A percentile compares a stretch with the other conserved stretches of the same genome.
phyloP scores from a whole-genome alignment of 2,113 vertebrate genomes.

The Takifugu flavidus region DNA sequence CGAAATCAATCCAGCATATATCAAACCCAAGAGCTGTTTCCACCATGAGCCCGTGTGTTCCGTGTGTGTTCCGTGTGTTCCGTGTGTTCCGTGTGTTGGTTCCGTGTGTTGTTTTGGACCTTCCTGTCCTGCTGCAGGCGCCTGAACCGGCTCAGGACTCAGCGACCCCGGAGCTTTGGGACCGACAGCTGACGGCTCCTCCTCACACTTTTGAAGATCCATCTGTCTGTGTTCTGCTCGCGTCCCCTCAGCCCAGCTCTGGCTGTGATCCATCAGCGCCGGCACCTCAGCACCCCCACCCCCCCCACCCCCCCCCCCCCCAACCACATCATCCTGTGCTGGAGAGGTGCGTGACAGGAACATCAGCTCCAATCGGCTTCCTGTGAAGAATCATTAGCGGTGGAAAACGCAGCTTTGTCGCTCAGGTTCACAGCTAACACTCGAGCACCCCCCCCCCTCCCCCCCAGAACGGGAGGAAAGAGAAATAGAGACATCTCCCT shows the following conservation, averaged over 20 bases:
- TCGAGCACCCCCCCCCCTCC: slow-evolving; percentile 34
- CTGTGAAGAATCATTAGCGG: slow-evolving; percentile 70
- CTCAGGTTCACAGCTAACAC: slow-evolving; percentile 56
- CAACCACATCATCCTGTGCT: slow-evolving; percentile 45
- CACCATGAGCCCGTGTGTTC: not conserved
- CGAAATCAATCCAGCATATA: not conserved
- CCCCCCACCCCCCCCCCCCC: slow-evolving; percentile 18
- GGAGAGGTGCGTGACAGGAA: slow-evolving; percentile 54
- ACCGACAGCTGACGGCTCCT: slow-evolving; percentile 61
- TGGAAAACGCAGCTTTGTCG: slow-evolving; percentile 58
- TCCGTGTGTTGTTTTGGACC: not conserved
- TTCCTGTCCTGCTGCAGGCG: not conserved
- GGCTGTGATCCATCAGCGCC: slow-evolving; percentile 19
- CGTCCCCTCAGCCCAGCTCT: slow-evolving; percentile 42
- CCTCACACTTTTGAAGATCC: slow-evolving; percentile 45
- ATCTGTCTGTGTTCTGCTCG: slow-evolving; percentile 29
- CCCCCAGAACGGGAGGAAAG: slow-evolving; percentile 24
- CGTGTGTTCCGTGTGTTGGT: not conserved
- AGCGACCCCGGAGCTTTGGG: not conserved
- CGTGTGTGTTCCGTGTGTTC: not conserved
- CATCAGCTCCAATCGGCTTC: slow-evolving; percentile 60
- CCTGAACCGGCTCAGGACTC: no score
- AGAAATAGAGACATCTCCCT: slow-evolving; percentile 22
- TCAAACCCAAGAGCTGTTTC: not conserved
- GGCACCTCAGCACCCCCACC: not conserved